phyloP scores from a whole-genome alignment of 2,888 invertebrate species.

The Coleophora deauratella region DNA sequence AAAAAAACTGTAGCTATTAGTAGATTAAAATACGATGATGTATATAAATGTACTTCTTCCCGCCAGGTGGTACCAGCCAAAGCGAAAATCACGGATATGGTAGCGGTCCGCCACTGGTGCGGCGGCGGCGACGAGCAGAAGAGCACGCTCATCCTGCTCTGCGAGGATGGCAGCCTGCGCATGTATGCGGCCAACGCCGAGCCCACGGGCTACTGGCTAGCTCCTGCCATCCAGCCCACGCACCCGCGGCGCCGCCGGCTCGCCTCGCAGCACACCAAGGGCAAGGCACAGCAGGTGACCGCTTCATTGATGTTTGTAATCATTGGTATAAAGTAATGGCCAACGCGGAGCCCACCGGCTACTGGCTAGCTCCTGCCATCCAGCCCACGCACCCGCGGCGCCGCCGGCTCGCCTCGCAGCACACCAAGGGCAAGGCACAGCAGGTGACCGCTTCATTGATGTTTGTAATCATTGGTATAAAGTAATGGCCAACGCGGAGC shows the following conservation, averaged over 20 bases:
- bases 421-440: slow-evolving; percentile 47
- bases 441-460: slow-evolving; percentile 29
- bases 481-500: slow-evolving; percentile 89
- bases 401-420: slow-evolving; percentile 38
- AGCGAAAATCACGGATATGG: slow-evolving; percentile 97
- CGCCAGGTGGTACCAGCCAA: slow-evolving; percentile 83
- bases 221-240: slow-evolving; percentile 72
- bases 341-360: slow-evolving; percentile 85
- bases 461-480: background rate
- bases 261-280: slow-evolving; percentile 42
- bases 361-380: slow-evolving; percentile 76
- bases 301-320: background rate
- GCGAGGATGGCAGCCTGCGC: slow-evolving; percentile 96
- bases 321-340: no score
- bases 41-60: no score
- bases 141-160: slow-evolving; percentile 92
- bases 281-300: slow-evolving; percentile 50
- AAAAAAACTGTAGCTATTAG: no score
- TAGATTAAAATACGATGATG: no score
- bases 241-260: slow-evolving; percentile 51
- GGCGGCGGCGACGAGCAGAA: slow-evolving; percentile 86
- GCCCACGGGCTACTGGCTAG: slow-evolving; percentile 79
- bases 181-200: slow-evolving; percentile 94
- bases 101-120: slow-evolving; percentile 91
- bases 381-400: slow-evolving; percentile 60